Evolutionary conservation across 1,140 invertebrate species (phyloP), one percentile per base, ranked within the genome.

Genomic region (Drosophila nannoptera): DNA sequence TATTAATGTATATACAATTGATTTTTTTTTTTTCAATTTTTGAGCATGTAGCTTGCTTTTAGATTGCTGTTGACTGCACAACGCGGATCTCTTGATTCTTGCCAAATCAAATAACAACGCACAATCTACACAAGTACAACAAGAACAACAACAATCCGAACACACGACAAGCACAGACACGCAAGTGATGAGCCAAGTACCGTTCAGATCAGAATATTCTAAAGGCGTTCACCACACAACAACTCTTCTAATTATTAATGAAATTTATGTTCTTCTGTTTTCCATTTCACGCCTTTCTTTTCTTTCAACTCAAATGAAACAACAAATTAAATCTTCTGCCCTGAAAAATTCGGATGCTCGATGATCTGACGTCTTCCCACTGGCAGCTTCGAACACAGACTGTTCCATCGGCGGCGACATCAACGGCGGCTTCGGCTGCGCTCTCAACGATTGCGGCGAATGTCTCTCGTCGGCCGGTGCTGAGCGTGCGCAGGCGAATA

Each of bases 401-500:
- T 65, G 55, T 33, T 40, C 31, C 54, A 33, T 45, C 75, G 9
- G 12, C 56, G 7, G 29, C 11, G 40, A 12, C 40, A 2, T 5
- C 38, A 2, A 5, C 38, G 40, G 14, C 12, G 2, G 40, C 40
- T 6, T 16, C 46, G 14, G 31, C 61, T 45, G 35, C 49, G 7
- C 32, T 56, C 16, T 50, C 46, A 16, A 48, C 42, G 0, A 9
- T 45, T 32, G 54, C 54, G 7, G 38, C 49, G 62, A 70, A 32
- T 43, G 82, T 72, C 38, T 78, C 87, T 40, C 87, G 83, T 29
- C 80, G 87, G 32, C 87, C 87, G 22, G 77, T 87, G 66, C 36
- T 88, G 48, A 88, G 87, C 35, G 87, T 88, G 56, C 87, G 87
- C 70, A 76, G 80, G 38, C 87, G 87, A 53, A 75, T 87, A 72